phyloP scores from a whole-genome alignment of 2,113 vertebrate genomes.

The Nothocercus julius region DNA sequence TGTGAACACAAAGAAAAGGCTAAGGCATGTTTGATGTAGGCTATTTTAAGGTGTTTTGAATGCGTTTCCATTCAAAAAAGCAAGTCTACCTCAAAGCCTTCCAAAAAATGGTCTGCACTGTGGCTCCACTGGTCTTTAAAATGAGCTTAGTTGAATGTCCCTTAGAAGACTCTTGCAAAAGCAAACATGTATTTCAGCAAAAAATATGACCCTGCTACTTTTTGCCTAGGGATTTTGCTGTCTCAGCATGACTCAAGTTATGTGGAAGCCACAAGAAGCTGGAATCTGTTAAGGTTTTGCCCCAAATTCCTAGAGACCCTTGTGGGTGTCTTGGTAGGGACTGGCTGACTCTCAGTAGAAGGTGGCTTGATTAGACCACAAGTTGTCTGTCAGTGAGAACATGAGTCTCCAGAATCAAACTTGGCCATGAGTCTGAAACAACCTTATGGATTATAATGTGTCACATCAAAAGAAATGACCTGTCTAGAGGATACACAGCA shows the following conservation, averaged over 20 bases:
- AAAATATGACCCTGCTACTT: background rate
- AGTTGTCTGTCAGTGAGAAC: background rate
- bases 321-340: accelerated
- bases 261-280: background rate
- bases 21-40: background rate
- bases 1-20: background rate
- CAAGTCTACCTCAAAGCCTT: background rate
- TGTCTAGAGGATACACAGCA: background rate
- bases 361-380: background rate
- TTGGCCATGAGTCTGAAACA: background rate
- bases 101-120: background rate
- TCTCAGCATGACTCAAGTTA: background rate
- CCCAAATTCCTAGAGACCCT: background rate
- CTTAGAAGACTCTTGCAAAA: background rate
- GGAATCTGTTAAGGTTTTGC: background rate
- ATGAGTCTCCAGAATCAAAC: accelerated
- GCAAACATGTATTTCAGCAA: background rate
- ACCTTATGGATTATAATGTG: background rate
- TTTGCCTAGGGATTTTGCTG: accelerated
- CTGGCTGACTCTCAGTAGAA: background rate
- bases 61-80: background rate
- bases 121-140: background rate
- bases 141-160: background rate
- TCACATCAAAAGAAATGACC: background rate
- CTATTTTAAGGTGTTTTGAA: background rate